Percentiles rank a stretch among this genome's conserved stretches.
phyloP scores from a whole-genome alignment of 2,888 invertebrate genomes.

The Philaethria dido region DNA sequence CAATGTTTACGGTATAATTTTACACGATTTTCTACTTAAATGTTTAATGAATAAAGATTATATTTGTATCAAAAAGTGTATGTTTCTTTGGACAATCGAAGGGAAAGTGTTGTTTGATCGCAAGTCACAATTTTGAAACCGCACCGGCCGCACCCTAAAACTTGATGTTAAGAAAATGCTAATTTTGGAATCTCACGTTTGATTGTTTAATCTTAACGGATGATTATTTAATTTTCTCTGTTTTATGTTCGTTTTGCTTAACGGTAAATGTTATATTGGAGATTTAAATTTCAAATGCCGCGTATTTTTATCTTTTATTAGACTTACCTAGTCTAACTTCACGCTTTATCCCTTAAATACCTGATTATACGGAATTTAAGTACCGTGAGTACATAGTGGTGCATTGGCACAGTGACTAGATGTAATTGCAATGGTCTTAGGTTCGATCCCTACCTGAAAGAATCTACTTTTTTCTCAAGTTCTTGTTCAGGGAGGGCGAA shows the following conservation, averaged over 20 bases:
- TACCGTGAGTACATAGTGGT: too few relatives aligned
- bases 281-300: not conserved
- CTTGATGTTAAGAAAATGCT: constrained; percentile 47
- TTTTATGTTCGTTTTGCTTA: not conserved
- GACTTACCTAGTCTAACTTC: not conserved
- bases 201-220: constrained; percentile 26
- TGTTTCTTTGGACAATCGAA: constrained; percentile 57
- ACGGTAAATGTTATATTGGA: not conserved
- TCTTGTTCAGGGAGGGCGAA: too few relatives aligned
- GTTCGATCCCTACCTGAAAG: too few relatives aligned
- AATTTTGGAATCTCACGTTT: constrained; percentile 43
- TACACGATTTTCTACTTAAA: constrained; percentile 50
- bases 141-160: constrained; percentile 56
- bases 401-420: too few relatives aligned
- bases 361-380: too few relatives aligned
- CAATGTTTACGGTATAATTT: constrained; percentile 43
- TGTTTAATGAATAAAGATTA: constrained; percentile 14
- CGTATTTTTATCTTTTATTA: not conserved
- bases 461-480: too few relatives aligned
- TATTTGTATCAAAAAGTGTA: constrained; percentile 37
- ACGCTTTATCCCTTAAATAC: too few relatives aligned
- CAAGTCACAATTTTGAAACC: constrained; percentile 65
- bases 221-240: constrained; percentile 15
- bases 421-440: too few relatives aligned
- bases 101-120: constrained; percentile 65